Base-by-base conservation (phyloP, 2,113 vertebrate species). In the Eleginops maclovinus region DNA sequence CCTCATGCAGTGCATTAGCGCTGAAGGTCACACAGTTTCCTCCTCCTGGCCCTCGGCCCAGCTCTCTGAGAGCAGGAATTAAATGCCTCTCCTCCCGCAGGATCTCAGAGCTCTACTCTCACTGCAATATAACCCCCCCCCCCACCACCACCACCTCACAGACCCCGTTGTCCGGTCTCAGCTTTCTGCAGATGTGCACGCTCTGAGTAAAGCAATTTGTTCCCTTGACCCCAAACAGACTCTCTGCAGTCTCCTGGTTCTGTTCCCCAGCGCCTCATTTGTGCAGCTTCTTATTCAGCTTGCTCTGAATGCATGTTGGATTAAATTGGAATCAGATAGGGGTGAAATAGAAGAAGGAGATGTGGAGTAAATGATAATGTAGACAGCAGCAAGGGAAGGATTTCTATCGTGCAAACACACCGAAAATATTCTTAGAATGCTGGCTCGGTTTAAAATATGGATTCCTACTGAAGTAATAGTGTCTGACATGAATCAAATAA, bases 11-110 rank as follows among this genome's bases (percentile, higher is more conserved):
- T 44, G 74, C 44, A 77, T 69, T 54, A 19, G 36, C 2, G 64
- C 66, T 72, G 54, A 86, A 91, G 81, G 88, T 89, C 83, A 85
- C 58, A 75, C 75, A 67, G 63, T 69, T 66, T 49, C 78, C 66
- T 67, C 62, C 51, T 59, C 40, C 66, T 87, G 81, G 81, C 77
- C 50, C 56, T 31, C 24, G 13, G 78, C 77, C 86, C 76, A 70
- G 63, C 41, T 77, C 56, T 74, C 64, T 11, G 58, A 43, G 79
- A 36, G 47, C 12, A 63, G 66, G 85, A 74, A 78, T 67, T 1
- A 79, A 87, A 86, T 16, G 40, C 16, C 69, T 77, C 31, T 63
- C 59, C 60, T 87, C 56, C 66, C 22, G 21, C 77, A 74, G 72
- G 66, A 79, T 62, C 55, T 79, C 24, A 56, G 78, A 51, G 59